Conservation (phyloP, 2,888 invertebrate species). For the Oligia latruncula region DNA sequence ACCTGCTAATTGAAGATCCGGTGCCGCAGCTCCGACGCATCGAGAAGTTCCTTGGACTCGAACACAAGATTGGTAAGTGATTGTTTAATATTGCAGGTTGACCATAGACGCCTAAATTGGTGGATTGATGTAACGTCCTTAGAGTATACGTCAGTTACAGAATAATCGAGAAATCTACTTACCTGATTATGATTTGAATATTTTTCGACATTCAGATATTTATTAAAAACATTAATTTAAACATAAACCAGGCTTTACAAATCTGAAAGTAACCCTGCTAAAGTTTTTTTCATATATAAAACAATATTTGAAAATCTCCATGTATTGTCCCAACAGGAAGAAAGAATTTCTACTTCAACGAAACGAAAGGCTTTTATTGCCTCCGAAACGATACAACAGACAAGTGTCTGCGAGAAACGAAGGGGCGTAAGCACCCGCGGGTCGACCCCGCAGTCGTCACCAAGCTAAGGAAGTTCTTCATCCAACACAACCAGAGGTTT, state of each 20-base stretch:
- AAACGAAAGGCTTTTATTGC: conserved; percentile 99
- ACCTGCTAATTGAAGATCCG: conserved; percentile 97
- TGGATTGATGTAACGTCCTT: background rate
- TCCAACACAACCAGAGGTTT: conserved; percentile 97
- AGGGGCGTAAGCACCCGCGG: conserved; percentile 95
- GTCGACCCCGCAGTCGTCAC: conserved; percentile 95
- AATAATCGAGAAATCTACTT: background rate
- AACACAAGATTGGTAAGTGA: conserved; percentile 88
- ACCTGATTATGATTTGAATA: background rate
- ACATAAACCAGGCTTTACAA: background rate
- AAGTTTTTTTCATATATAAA: background rate
- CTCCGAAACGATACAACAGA: conserved; percentile 95
- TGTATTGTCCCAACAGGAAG: conserved; percentile 86
- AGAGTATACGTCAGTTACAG: background rate
- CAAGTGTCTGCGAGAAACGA: conserved; percentile 95
- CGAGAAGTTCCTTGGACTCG: conserved; percentile 95
- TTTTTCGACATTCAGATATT: background rate
- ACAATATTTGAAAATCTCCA: conserved; percentile 4
- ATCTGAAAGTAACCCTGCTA: background rate
- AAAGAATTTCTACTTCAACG: conserved; percentile 98
- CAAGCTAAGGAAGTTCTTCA: conserved; percentile 95
- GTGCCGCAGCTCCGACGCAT: conserved; percentile 96
- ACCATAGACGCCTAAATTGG: background rate
- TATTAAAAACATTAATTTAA: background rate
- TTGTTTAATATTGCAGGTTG: background rate